Percentiles rank a stretch among this genome's conserved stretches.
These are phyloP conservation scores for Enteromius trimaculatus DNA, from an alignment of 2,797 vertebrate species.

Conservation along the genomic window DNA sequence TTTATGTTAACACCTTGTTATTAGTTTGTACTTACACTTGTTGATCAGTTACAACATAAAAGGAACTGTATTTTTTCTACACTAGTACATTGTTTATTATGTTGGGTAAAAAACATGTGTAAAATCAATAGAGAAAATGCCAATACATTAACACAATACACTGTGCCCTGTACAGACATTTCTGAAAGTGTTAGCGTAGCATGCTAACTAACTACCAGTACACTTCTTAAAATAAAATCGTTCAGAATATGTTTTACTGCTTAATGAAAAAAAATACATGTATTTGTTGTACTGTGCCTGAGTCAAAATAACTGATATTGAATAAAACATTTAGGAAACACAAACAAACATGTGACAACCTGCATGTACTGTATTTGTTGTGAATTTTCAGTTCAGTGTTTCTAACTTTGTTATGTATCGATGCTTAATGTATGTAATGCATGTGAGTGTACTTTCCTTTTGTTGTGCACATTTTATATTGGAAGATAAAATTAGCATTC, in stretches of 20 bases:
- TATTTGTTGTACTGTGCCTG: too few species aligned
- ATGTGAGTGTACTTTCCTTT: background rate
- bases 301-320: too few species aligned
- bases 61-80: background rate
- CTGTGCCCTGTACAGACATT: too few species aligned
- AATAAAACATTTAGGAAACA: background rate
- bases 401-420: background rate
- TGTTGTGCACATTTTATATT: background rate
- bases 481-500: background rate
- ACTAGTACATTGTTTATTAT: too few species aligned
- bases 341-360: background rate
- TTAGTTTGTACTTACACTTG: background rate
- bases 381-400: background rate
- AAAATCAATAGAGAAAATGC: too few species aligned
- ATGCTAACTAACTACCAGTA: too few species aligned
- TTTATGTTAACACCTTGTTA: background rate
- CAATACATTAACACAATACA: too few species aligned
- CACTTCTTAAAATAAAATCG: too few species aligned
- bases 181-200: too few species aligned
- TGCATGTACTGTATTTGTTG: background rate
- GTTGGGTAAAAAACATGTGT: too few species aligned
- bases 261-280: too few species aligned
- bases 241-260: too few species aligned
- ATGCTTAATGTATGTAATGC: background rate
- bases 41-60: background rate